Percentiles rank a stretch among this genome's conserved stretches.
These are phyloP conservation scores for Alcedo atthis DNA, from an alignment of 2,797 vertebrate genomes.

Conservation along the genomic window DNA sequence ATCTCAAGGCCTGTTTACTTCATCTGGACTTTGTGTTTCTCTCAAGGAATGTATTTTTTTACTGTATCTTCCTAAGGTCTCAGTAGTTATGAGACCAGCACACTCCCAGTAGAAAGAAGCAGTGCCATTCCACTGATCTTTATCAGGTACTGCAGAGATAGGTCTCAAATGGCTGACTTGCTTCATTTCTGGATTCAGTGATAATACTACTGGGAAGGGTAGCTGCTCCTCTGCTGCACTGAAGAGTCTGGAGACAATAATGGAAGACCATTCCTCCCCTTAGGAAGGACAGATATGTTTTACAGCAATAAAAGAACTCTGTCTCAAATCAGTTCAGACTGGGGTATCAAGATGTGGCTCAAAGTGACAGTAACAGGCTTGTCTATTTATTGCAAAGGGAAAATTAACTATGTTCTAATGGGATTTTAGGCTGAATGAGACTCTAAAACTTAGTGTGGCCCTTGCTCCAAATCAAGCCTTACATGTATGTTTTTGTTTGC, in stretches of 20 bases:
- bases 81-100: neutral
- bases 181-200: neutral
- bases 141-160: neutral
- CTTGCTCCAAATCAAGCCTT: slow-evolving; percentile 11
- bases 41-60: neutral
- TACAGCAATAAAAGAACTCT: neutral
- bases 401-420: neutral
- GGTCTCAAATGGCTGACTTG: neutral
- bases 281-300: neutral
- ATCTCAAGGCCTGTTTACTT: neutral
- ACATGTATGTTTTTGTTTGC: slow-evolving; percentile 44
- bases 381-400: neutral
- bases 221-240: neutral
- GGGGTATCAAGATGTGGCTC: neutral
- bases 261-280: fast-evolving
- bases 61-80: neutral
- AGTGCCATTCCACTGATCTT: neutral
- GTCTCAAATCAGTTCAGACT: neutral
- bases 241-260: neutral
- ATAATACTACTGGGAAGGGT: neutral
- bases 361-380: neutral
- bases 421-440: slow-evolving; percentile 6
- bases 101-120: neutral
- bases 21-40: neutral
- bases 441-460: neutral